These are phyloP conservation scores for Gallinago paraguaiae DNA, from an alignment of 2,113 vertebrate genomes.

Conservation along the genomic window DNA sequence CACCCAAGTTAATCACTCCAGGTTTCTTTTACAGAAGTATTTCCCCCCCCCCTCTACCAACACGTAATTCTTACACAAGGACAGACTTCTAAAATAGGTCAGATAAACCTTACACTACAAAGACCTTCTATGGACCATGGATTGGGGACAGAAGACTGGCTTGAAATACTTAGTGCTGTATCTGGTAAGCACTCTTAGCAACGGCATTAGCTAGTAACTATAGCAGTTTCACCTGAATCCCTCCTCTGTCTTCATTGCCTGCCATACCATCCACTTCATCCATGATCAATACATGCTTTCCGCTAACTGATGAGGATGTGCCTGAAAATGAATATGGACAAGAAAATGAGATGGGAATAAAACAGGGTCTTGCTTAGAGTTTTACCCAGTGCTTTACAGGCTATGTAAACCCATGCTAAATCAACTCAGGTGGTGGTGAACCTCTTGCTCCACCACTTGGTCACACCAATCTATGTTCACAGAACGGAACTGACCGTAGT, in stretches of 20 bases:
- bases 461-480: background rate
- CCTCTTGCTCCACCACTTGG: background rate
- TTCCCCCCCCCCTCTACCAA: background rate
- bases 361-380: background rate
- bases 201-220: background rate
- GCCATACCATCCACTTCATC: slow-evolving; percentile 99
- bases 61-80: background rate
- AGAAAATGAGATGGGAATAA: slow-evolving; percentile 38
- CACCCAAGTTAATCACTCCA: background rate
- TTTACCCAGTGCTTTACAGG: background rate
- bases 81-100: background rate
- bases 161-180: background rate
- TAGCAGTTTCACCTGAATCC: slow-evolving; percentile 86
- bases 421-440: background rate
- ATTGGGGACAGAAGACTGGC: background rate
- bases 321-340: slow-evolving; percentile 74
- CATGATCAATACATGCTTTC: slow-evolving; percentile 93
- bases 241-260: slow-evolving; percentile 94
- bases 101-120: background rate
- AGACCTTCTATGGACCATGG: background rate
- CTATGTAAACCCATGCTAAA: background rate
- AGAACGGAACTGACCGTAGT: background rate
- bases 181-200: background rate
- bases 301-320: slow-evolving; percentile 79
- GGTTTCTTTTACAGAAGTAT: background rate